Conservation (phyloP, 1,140 invertebrate species). For the Neotoxoptera formosana region DNA sequence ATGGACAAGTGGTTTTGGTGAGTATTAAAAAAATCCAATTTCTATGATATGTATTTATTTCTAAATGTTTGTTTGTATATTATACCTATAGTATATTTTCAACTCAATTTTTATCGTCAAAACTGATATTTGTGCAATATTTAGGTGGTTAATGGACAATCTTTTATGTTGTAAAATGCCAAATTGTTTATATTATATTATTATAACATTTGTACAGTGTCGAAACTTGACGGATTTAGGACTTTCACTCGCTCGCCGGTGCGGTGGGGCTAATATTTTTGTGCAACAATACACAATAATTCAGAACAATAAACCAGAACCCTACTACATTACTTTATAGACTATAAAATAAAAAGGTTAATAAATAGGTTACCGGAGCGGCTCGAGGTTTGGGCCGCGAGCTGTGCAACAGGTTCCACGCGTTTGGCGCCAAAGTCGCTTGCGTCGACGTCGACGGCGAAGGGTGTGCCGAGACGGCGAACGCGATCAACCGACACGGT, state of each 20-base stretch:
- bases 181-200: not conserved
- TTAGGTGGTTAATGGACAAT: not conserved
- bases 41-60: not conserved
- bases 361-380: slow-evolving; percentile 71
- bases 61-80: too few species aligned
- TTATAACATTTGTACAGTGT: not conserved
- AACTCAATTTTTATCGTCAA: not conserved
- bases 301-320: too few species aligned
- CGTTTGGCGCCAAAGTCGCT: slow-evolving; percentile 63
- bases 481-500: slow-evolving; percentile 59
- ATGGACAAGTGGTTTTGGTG: slow-evolving; percentile 37
- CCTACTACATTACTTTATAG: not conserved
- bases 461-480: slow-evolving; percentile 61
- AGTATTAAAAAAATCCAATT: not conserved
- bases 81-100: not conserved
- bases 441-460: slow-evolving; percentile 63
- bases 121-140: not conserved
- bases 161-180: not conserved
- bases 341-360: not conserved
- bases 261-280: not conserved
- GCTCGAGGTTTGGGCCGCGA: slow-evolving; percentile 71
- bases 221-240: not conserved
- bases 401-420: slow-evolving; percentile 64
- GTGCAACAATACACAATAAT: not conserved
- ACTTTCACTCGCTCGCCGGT: not conserved